Percentiles rank a stretch among this genome's conserved stretches.
phyloP scores from a whole-genome alignment of 2,888 invertebrate species.

The Branchipolynoe longqiensis region DNA sequence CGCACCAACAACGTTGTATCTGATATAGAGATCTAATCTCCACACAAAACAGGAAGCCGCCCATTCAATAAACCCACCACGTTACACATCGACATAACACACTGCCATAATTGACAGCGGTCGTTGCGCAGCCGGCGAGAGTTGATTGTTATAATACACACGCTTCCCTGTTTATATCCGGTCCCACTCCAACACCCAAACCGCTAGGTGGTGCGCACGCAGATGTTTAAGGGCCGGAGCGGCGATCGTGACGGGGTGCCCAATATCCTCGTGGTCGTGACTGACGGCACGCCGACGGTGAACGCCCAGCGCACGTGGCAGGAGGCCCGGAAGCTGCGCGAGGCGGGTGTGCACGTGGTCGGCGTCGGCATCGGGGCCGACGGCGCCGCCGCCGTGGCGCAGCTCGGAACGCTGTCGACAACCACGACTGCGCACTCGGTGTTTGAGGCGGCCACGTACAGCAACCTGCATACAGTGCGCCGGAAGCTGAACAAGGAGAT shows the following conservation, averaged over 20 bases:
- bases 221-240: slow-evolving; percentile 49
- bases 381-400: not conserved
- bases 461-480: slow-evolving; percentile 29
- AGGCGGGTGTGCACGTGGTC: slow-evolving; percentile 59
- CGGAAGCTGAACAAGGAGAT: slow-evolving; percentile 27
- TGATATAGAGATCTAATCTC: too few species aligned
- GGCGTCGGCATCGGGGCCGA: slow-evolving; percentile 63
- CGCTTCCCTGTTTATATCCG: too few species aligned
- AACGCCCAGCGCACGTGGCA: slow-evolving; percentile 56
- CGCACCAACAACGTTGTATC: too few species aligned
- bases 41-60: too few species aligned
- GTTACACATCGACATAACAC: too few species aligned
- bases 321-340: slow-evolving; percentile 62
- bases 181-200: not conserved
- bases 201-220: slow-evolving; percentile 54
- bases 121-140: too few species aligned
- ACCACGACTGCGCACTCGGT: not conserved
- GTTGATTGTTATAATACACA: too few species aligned
- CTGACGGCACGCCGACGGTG: slow-evolving; percentile 67
- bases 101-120: too few species aligned
- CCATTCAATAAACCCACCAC: too few species aligned
- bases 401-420: slow-evolving; percentile 39
- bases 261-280: slow-evolving; percentile 63
- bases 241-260: slow-evolving; percentile 63
- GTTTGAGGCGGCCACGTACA: not conserved